phyloP scores from a whole-genome alignment of 2,113 vertebrate species.

The Mustela lutreola region DNA sequence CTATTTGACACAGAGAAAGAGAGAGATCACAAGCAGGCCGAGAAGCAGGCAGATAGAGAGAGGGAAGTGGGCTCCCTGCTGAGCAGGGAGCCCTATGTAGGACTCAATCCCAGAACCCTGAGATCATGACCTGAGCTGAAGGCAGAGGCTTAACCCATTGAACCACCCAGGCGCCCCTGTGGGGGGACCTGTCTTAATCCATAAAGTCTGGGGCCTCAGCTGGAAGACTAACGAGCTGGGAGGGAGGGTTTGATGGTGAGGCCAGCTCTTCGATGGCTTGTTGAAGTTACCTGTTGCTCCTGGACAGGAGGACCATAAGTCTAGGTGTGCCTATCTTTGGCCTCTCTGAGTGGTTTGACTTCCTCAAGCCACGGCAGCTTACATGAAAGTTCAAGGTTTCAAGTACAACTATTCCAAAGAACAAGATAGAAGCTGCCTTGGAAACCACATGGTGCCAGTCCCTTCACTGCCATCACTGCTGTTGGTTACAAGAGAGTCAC shows the following conservation, averaged over 20 bases:
- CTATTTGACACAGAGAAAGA: too few relatives aligned
- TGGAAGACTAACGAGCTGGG: not conserved
- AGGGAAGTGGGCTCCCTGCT: too few relatives aligned
- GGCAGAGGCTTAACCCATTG: too few relatives aligned
- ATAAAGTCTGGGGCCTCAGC: not conserved
- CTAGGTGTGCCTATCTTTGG: not conserved
- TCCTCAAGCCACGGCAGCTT: not conserved
- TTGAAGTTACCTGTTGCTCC: not conserved
- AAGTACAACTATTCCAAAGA: not conserved
- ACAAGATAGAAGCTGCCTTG: not conserved
- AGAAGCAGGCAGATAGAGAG: too few relatives aligned
- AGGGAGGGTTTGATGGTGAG: not conserved
- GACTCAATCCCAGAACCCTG: too few relatives aligned
- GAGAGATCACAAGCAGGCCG: too few relatives aligned
- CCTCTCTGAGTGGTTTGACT: not conserved
- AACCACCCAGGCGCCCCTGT: not conserved
- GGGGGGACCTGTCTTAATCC: not conserved
- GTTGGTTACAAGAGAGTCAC: not conserved
- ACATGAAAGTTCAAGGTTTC: not conserved
- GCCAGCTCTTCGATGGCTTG: not conserved
- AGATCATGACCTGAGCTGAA: too few relatives aligned
- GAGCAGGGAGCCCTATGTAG: too few relatives aligned
- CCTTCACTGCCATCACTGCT: too few relatives aligned
- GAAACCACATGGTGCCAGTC: not conserved
- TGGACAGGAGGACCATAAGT: not conserved